Percentiles rank a stretch among this genome's conserved stretches.
Evolutionary conservation across 2,888 invertebrate genomes (phyloP).

Genomic region (Adelognathus sp.): DNA sequence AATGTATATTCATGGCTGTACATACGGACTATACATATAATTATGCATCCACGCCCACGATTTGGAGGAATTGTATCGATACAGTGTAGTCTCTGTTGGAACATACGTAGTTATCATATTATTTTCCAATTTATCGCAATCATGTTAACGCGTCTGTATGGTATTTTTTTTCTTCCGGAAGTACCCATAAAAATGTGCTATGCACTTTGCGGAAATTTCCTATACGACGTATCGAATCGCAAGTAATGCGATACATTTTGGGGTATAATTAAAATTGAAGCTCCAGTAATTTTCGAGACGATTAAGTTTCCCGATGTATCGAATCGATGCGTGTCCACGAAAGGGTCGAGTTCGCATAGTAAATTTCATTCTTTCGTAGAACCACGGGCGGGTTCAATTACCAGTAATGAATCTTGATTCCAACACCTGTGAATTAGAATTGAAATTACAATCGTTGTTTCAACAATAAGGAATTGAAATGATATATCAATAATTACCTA

Average conservation of each 20-base stretch:
- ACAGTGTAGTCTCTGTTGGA: neutral
- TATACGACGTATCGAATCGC: neutral
- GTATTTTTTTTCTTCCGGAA: neutral
- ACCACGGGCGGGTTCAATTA: no score
- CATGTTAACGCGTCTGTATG: neutral
- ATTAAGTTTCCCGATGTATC: neutral
- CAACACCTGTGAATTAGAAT: no score
- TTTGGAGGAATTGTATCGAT: constrained; percentile 14
- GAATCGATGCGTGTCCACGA: neutral
- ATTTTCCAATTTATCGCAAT: neutral
- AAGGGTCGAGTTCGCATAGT: neutral
- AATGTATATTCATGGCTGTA: constrained; percentile 50
- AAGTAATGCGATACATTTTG: constrained; percentile 22
- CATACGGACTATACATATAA: constrained; percentile 6
- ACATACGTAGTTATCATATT: neutral
- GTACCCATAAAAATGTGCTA: constrained; percentile 33
- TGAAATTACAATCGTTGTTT: no score
- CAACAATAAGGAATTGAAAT: no score
- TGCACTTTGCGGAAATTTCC: neutral
- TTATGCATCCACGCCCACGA: constrained; percentile 12
- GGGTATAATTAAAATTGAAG: constrained; percentile 34
- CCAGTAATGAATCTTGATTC: no score
- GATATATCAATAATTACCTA: no score
- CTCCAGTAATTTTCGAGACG: constrained; percentile 25
- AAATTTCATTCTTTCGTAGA: neutral